Evolutionary conservation across 1,140 invertebrate genomes (phyloP).

Genomic region (Bombus breviceps): DNA sequence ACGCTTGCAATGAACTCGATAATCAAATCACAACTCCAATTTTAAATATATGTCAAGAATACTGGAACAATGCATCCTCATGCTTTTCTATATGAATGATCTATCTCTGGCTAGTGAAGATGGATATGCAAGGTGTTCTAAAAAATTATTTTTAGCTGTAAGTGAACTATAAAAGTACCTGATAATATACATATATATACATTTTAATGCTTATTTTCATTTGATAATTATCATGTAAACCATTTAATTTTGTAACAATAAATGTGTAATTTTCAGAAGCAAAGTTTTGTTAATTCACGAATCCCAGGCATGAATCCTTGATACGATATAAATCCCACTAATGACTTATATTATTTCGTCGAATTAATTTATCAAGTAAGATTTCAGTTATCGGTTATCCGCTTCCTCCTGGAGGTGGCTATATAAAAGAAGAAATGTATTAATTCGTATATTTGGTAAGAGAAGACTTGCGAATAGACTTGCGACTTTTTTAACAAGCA

Average conservation of each 20-base stretch:
- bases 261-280: background rate
- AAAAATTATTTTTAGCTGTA: background rate
- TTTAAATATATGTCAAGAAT: slow-evolving; percentile 18
- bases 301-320: accelerated
- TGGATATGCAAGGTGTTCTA: too few relatives aligned
- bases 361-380: slow-evolving; percentile 49
- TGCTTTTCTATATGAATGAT: background rate
- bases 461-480: background rate
- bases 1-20: slow-evolving; percentile 36
- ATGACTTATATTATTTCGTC: slow-evolving; percentile 58
- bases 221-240: background rate
- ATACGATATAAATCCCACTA: background rate
- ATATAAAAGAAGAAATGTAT: slow-evolving; percentile 56
- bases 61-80: background rate
- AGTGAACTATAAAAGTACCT: slow-evolving; percentile 14
- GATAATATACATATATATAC: slow-evolving; percentile 8
- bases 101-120: background rate
- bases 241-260: slow-evolving; percentile 6
- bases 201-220: background rate
- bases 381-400: slow-evolving; percentile 62
- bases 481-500: background rate
- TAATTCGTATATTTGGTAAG: background rate
- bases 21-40: slow-evolving; percentile 38
- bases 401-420: slow-evolving; percentile 62
- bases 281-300: background rate